Conservation (phyloP, 2,113 vertebrate species). For the Antigone vipio region DNA sequence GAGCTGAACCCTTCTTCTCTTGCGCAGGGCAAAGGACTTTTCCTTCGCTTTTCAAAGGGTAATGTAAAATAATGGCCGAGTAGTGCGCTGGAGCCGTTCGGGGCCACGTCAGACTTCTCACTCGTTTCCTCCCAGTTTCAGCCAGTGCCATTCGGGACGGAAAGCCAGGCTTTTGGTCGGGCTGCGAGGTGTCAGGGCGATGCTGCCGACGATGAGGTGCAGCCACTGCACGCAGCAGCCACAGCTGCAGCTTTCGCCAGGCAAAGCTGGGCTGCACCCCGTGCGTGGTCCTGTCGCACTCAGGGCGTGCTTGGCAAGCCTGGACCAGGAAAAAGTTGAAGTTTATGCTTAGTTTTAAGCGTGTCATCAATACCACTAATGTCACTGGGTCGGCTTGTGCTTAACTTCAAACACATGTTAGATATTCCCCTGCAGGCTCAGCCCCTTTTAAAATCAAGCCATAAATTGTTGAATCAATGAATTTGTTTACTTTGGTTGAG, state of each 20-base stretch:
- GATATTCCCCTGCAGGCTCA: neutral
- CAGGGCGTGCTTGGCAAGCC: neutral
- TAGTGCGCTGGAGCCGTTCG: neutral
- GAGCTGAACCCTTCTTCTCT: neutral
- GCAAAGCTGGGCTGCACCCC: neutral
- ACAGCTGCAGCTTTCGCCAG: neutral
- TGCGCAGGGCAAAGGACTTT: neutral
- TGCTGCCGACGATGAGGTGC: neutral
- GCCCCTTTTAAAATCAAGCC: neutral
- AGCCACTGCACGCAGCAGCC: neutral
- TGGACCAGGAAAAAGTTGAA: neutral
- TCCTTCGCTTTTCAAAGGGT: neutral
- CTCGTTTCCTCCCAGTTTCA: neutral
- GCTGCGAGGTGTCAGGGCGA: neutral
- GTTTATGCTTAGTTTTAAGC: neutral
- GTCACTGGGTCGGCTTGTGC: neutral
- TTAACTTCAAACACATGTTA: slow-evolving; percentile 15
- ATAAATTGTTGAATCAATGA: slow-evolving; percentile 8
- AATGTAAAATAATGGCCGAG: neutral
- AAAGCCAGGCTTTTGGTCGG: neutral
- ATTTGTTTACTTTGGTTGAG: slow-evolving; percentile 14
- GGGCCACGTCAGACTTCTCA: neutral
- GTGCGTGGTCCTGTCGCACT: neutral
- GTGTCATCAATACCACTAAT: neutral
- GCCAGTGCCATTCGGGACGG: neutral